Base-by-base conservation (phyloP, 2,113 vertebrate species). In the Scalopus aquaticus region DNA sequence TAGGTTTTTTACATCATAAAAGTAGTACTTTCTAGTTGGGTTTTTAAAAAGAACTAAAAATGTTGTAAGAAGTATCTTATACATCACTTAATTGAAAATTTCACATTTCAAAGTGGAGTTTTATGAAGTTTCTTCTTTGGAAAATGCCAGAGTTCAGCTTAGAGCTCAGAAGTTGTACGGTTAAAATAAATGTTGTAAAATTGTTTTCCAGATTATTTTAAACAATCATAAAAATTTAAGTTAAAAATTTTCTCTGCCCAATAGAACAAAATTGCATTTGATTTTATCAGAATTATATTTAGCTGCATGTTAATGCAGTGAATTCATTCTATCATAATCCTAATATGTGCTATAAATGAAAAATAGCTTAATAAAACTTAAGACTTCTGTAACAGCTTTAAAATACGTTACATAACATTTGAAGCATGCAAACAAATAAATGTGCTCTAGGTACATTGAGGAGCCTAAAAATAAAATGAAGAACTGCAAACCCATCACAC, bases 41-140 rank as follows among this genome's bases (percentile, higher is more conserved):
- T 78, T n/a, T 94, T n/a, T 24, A 82, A 44, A 44, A 85, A 93
- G 10, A 86, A 82, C 37, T 87, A 62, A 85, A 93, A 93, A 39
- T 78, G 9, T n/a, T 78, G 0, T 56, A 54, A 60, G 9, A 62
- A 37, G 8, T 30, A 54, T 32, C 26, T n/a, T 30, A 16, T 76
- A 51, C 1, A 44, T 87, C 42, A 73, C 11, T 88, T 96, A 44
- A 69, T 39, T 89, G n/a, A 91, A 96, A 77, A 72, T 91, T 37
- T 54, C 62, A 30, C 39, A 35, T 49, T 91, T 42, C 26, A 20
- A 72, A 64, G 30, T 88, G 39, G 11, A 30, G 2, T 85, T 88
- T 93, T 62, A 24, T 84, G 87, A 30, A 24, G 4, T 13, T 67
- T 51, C 51, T 67, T 77, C 77, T 64, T 95, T 93, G 37, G 19